Base-by-base conservation (phyloP, 2,888 invertebrate species). In the Morpho achilles region DNA sequence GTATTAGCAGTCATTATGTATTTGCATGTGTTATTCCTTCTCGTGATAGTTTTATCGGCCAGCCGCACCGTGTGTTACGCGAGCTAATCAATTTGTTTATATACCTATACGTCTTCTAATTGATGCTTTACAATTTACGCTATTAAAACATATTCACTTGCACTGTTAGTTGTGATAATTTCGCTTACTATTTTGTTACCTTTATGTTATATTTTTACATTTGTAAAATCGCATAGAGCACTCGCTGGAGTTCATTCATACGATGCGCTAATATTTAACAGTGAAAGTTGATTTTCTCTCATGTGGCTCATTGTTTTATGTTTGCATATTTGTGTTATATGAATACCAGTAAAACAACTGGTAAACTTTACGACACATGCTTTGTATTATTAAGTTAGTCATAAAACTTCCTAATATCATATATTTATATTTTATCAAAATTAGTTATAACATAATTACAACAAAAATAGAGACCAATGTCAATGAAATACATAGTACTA, bases 11-110 rank as follows among this genome's bases (percentile, higher is more conserved):
- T 44, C 44, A 46, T 48, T 40, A 10, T 50, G 56, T 57, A 58
- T 67, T 68, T 69, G 64, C 69, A 72, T 66, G 70, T 66, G 67
- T 61, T 65, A 64, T 77, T 76, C 72, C 72, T 78, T 76, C 76
- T 76, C 75, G 64, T 70, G 72, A 72, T 69, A 69, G 69, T 54
- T 61, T 58, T 63, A 61, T 63, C 59, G 49, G 54, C 8, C 45
- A 22, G 16, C 41, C 43, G 22, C 55, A 23, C 50, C 32, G 53
- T 58, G 54, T 56, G 46, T 22, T 61, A 58, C 50, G 50, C 54
- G 58, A 56, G 60, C 55, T 53, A 59, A 60, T 56, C 56, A 51
- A 55, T 60, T 59, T 61, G 61, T 62, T 63, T 67, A 63, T 56
- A 59, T 50, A 32, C 32, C 32, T 32, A 55, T 50, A 54, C 58